Conservation (phyloP, 1,140 invertebrate genomes). For the Ceratoteleas bidentatus region DNA sequence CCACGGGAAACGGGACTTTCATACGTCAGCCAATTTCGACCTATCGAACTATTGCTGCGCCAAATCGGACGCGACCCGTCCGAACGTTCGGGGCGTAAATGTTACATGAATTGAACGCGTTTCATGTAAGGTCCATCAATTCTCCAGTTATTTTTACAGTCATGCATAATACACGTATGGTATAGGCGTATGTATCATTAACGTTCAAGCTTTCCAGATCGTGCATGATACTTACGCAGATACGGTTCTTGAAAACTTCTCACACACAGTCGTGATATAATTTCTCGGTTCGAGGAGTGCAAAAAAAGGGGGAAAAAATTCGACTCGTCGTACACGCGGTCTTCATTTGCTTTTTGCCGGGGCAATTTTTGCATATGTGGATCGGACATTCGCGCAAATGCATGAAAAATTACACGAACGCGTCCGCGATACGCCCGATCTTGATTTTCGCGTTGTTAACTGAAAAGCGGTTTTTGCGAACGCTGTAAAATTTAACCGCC, state of each 20-base stretch:
- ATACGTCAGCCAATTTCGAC: no score
- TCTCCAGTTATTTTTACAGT: slow-evolving; percentile 35
- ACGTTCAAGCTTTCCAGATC: slow-evolving; percentile 20
- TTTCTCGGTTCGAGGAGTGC: not conserved
- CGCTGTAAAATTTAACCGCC: no score
- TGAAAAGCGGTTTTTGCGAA: no score
- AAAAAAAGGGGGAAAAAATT: not conserved
- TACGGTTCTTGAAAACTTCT: slow-evolving; percentile 16
- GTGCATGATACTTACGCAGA: slow-evolving; percentile 16
- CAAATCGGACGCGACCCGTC: not conserved
- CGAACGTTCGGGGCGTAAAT: slow-evolving; percentile 1
- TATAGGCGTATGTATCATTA: slow-evolving; percentile 31
- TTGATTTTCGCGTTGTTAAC: no score
- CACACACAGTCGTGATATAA: slow-evolving; percentile 12
- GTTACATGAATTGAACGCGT: slow-evolving; percentile 22
- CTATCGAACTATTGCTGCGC: not conserved
- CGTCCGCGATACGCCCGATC: no score
- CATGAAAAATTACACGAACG: no score
- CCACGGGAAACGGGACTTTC: no score
- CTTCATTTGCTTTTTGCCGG: not conserved
- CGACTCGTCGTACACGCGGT: not conserved
- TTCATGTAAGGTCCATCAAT: slow-evolving; percentile 29
- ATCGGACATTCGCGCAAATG: no score
- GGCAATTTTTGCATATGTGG: not conserved
- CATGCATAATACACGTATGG: slow-evolving; percentile 27